Evolutionary conservation across 2,888 invertebrate genomes (phyloP).

Genomic region (Acleris emargana): DNA sequence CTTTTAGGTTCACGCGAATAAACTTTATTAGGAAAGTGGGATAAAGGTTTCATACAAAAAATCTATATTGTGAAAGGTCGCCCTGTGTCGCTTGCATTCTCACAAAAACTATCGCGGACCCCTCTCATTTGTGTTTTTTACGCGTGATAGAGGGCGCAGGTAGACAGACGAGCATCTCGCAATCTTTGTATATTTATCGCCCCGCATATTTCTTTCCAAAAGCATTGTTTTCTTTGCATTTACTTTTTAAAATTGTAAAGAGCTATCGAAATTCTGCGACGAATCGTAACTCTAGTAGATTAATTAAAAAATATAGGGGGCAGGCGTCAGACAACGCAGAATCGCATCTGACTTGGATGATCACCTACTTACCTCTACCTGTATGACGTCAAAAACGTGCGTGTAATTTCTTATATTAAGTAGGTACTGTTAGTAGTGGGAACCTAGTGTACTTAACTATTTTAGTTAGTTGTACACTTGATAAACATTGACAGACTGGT

Average conservation of each 20-base stretch:
- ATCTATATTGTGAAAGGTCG: constrained; percentile 72
- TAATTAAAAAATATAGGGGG: too few relatives aligned
- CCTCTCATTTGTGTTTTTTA: constrained; percentile 75
- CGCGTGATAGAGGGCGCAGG: constrained; percentile 73
- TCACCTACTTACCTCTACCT: too few relatives aligned
- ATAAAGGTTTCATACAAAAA: constrained; percentile 77
- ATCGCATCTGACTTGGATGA: too few relatives aligned
- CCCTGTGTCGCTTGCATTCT: constrained; percentile 67
- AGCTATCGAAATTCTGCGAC: not conserved
- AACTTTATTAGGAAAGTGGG: constrained; percentile 79
- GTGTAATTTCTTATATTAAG: too few relatives aligned
- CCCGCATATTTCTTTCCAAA: constrained; percentile 16
- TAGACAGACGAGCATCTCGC: constrained; percentile 66
- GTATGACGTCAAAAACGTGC: too few relatives aligned
- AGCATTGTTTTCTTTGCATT: constrained; percentile 32
- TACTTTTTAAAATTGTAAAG: not conserved
- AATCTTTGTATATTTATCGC: constrained; percentile 58
- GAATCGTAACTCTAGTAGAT: too few relatives aligned
- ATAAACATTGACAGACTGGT: too few relatives aligned
- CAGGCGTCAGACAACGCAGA: too few relatives aligned
- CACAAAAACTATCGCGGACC: constrained; percentile 75
- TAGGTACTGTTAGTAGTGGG: too few relatives aligned
- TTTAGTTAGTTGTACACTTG: too few relatives aligned
- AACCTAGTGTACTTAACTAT: too few relatives aligned
- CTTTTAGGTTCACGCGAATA: constrained; percentile 68